These are phyloP conservation scores for Pundamilia nyererei DNA, from an alignment of 2,113 vertebrate species.

Conservation along the genomic window DNA sequence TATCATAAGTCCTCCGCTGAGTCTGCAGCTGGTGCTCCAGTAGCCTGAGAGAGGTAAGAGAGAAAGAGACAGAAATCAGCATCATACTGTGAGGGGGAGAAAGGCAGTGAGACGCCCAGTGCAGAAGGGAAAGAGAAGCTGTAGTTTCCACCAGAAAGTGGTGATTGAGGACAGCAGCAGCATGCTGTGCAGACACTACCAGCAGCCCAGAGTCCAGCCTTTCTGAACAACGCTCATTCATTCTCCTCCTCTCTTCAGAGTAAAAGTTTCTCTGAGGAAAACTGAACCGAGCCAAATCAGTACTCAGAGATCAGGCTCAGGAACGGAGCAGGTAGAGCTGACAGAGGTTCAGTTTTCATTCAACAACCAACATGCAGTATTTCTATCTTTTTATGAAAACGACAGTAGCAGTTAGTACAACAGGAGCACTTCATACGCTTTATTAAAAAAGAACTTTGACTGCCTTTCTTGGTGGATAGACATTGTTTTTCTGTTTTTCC, in stretches of 20 bases:
- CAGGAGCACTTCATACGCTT: not conserved
- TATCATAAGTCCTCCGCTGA: conserved; percentile 87
- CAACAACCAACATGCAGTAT: not conserved
- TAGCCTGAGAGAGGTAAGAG: conserved; percentile 67
- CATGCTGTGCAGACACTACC: conserved; percentile 34
- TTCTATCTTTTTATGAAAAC: not conserved
- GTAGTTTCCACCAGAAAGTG: not conserved
- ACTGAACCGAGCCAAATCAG: not conserved
- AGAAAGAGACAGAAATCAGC: not conserved
- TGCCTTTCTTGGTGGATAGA: not conserved
- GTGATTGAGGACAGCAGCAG: conserved; percentile 1
- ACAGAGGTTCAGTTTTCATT: not conserved
- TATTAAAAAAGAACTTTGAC: not conserved
- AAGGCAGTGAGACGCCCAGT: not conserved
- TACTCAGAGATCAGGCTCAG: not conserved
- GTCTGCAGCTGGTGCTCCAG: conserved; percentile 92
- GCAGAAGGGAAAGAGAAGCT: not conserved
- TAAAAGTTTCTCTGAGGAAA: not conserved
- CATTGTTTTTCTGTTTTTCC: not conserved
- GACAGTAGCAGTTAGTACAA: not conserved
- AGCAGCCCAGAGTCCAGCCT: not conserved
- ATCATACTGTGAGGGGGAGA: not conserved
- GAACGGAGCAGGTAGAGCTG: not conserved
- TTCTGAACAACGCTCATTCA: not conserved
- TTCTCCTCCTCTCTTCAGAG: not conserved